These are phyloP conservation scores for Butorides virescens DNA, from an alignment of 2,113 vertebrate genomes.

Conservation along the genomic window DNA sequence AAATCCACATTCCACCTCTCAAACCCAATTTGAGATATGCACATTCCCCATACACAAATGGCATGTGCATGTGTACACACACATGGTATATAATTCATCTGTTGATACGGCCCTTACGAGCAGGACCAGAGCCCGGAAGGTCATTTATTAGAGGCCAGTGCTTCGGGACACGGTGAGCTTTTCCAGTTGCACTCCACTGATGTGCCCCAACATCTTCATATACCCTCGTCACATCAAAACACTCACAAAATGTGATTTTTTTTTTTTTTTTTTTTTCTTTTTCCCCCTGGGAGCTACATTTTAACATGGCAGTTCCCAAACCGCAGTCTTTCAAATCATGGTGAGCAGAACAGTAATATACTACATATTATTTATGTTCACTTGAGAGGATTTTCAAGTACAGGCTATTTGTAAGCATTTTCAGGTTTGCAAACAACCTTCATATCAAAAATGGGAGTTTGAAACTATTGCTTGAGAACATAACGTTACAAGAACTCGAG, in stretches of 20 bases:
- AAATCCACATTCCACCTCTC: constrained; percentile 23
- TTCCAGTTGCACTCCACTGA: not conserved
- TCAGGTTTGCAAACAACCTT: not conserved
- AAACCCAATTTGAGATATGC: not conserved
- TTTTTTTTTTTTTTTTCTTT: too few species aligned
- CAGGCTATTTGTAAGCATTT: not conserved
- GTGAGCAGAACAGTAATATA: not conserved
- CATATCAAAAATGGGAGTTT: not conserved
- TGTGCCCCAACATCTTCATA: not conserved
- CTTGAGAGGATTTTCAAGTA: not conserved
- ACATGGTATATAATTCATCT: not conserved
- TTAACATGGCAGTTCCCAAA: not conserved
- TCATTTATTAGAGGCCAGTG: not conserved
- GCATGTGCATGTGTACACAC: not conserved
- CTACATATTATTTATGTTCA: not conserved
- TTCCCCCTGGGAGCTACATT: not conserved
- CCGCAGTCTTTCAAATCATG: not conserved
- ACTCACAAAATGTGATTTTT: not conserved
- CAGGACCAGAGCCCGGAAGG: not conserved
- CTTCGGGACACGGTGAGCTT: not conserved
- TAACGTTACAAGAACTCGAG: not conserved
- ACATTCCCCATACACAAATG: rapidly evolving
- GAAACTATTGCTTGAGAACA: not conserved
- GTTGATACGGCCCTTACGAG: not conserved
- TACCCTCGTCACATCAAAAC: not conserved